These are phyloP conservation scores for Thrips palmi DNA, from an alignment of 1,140 invertebrate species.

Conservation along the genomic window DNA sequence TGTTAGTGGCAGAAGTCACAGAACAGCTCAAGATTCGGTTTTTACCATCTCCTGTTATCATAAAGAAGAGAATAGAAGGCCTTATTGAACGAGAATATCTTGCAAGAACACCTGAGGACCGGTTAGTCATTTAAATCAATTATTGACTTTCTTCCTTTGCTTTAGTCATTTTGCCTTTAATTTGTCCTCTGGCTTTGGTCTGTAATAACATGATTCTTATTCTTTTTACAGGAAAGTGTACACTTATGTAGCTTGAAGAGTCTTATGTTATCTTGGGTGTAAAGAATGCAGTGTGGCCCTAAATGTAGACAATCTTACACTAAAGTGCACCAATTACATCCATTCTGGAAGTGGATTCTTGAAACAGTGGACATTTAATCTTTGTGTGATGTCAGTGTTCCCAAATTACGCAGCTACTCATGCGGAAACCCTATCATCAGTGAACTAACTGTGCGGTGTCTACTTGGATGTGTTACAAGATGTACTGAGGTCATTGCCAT, in stretches of 20 bases:
- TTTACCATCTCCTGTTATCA: slow-evolving; percentile 90
- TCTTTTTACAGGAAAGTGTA: slow-evolving; percentile 60
- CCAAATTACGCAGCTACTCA: no score
- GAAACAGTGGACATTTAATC: no score
- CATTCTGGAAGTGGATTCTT: no score
- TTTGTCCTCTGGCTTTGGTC: neutral
- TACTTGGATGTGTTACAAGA: no score
- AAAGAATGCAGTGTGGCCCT: no score
- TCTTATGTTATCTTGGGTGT: no score
- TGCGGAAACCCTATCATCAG: no score
- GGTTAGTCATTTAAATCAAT: slow-evolving; percentile 27
- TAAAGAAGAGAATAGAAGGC: slow-evolving; percentile 98
- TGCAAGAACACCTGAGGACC: slow-evolving; percentile 86
- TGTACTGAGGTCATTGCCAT: no score
- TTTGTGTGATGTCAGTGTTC: no score
- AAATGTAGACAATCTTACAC: no score
- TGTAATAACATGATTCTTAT: slow-evolving; percentile 11
- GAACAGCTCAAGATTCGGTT: slow-evolving; percentile 92
- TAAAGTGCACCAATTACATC: no score
- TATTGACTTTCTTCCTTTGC: neutral
- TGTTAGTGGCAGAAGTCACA: slow-evolving; percentile 92
- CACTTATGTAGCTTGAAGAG: slow-evolving; percentile 63
- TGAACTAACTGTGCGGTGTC: no score
- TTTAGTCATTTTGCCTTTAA: slow-evolving; percentile 3
- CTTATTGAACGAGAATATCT: slow-evolving; percentile 98